Percentiles rank a stretch among this genome's conserved stretches.
phyloP scores from a whole-genome alignment of 2,113 vertebrate genomes.

The Onychostruthus taczanowskii region DNA sequence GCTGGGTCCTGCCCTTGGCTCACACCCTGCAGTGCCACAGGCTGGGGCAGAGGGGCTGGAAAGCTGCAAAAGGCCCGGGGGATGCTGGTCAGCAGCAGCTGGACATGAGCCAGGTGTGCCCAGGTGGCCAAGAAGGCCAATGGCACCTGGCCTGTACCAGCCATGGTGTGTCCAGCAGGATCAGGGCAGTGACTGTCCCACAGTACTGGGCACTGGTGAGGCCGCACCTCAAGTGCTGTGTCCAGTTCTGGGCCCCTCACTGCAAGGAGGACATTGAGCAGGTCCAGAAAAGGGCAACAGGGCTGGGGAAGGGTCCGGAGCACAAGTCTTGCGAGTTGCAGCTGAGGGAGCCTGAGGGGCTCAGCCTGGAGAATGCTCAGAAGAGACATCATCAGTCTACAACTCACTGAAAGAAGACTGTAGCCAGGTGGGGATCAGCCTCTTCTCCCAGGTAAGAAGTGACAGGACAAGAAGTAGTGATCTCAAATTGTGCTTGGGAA shows the following conservation, averaged over 20 bases:
- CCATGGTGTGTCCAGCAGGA: neutral
- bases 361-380: neutral
- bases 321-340: neutral
- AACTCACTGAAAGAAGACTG: neutral
- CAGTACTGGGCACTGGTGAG: neutral
- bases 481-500: neutral
- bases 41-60: neutral
- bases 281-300: neutral
- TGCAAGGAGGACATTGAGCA: neutral
- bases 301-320: neutral
- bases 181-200: accelerated
- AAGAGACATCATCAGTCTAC: neutral
- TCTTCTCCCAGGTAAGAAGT: neutral
- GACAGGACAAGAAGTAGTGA: neutral
- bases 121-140: neutral
- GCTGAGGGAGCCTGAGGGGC: neutral
- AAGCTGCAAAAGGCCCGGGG: neutral
- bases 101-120: neutral
- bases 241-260: neutral
- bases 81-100: neutral
- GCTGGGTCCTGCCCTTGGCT: neutral
- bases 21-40: neutral
- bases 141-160: neutral
- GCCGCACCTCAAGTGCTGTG: accelerated
- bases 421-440: neutral